phyloP scores from a whole-genome alignment of 2,113 vertebrate genomes.

The Neomonachus schauinslandi region DNA sequence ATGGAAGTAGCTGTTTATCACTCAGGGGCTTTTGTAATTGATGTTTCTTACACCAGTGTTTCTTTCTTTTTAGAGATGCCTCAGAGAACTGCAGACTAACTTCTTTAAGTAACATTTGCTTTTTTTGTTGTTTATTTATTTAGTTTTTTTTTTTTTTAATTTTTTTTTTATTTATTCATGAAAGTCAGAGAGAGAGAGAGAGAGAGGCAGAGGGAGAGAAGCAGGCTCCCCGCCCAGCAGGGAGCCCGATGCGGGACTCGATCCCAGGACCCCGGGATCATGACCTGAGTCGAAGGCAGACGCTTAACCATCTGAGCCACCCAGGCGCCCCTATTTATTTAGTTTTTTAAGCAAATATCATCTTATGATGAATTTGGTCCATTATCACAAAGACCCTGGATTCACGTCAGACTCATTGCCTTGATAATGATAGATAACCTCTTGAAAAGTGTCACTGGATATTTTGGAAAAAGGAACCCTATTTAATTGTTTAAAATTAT shows the following conservation, averaged over 20 bases:
- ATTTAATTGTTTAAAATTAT: conserved; percentile 75
- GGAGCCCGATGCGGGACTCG: too few relatives aligned
- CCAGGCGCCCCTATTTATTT: too few relatives aligned
- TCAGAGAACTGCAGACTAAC: conserved; percentile 40
- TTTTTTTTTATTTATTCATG: too few relatives aligned
- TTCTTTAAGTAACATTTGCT: conserved; percentile 49
- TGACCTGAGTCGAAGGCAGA: too few relatives aligned
- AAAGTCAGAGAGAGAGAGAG: too few relatives aligned
- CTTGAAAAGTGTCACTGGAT: conserved; percentile 7
- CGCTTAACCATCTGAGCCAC: too few relatives aligned
- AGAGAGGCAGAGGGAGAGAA: too few relatives aligned
- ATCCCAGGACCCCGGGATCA: too few relatives aligned
- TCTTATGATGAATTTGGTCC: conserved; percentile 57
- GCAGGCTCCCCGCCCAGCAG: too few relatives aligned
- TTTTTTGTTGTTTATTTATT: neutral
- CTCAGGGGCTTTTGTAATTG: conserved; percentile 69
- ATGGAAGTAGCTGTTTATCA: conserved; percentile 66
- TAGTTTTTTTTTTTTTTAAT: too few relatives aligned
- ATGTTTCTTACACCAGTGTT: conserved; percentile 49
- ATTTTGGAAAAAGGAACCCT: conserved; percentile 70
- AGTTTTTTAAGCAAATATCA: conserved; percentile 47
- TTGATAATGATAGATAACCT: conserved; percentile 61
- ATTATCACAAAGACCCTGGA: conserved; percentile 45
- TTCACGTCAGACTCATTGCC: neutral
- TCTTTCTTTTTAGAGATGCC: conserved; percentile 56